Percentiles rank a stretch among this genome's conserved stretches.
These are phyloP conservation scores for Delphinus delphis DNA, from an alignment of 2,113 vertebrate genomes.

Conservation along the genomic window DNA sequence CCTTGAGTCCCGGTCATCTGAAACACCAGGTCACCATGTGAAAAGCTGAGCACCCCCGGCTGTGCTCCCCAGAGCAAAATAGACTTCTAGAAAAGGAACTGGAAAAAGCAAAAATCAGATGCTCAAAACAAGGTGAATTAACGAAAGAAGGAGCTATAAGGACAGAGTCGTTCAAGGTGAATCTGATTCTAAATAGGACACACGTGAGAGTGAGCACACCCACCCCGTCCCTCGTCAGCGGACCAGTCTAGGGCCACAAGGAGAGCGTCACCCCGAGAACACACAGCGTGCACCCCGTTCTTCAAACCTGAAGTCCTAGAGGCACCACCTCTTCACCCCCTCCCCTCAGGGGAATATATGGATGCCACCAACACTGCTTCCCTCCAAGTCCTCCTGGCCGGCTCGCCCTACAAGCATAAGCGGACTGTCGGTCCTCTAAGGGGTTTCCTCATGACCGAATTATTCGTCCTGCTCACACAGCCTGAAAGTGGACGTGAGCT, in stretches of 20 bases:
- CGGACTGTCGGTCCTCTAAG: not conserved
- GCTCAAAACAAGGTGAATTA: not conserved
- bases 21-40: not conserved
- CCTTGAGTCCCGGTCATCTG: not conserved
- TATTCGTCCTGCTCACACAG: not conserved
- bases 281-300: not conserved
- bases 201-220: not conserved
- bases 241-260: not conserved
- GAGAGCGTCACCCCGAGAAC: not conserved
- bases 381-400: not conserved
- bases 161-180: too few relatives aligned
- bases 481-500: not conserved
- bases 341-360: not conserved
- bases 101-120: not conserved
- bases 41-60: not conserved
- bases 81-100: not conserved
- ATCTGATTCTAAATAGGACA: not conserved
- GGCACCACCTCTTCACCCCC: not conserved
- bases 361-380: too few relatives aligned
- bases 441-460: not conserved
- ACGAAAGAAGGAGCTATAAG: not conserved
- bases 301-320: not conserved
- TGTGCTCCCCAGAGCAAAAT: not conserved
- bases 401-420: not conserved
- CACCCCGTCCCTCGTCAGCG: too few relatives aligned